Conservation (phyloP, 2,113 vertebrate genomes). For the Cololabis saira region DNA sequence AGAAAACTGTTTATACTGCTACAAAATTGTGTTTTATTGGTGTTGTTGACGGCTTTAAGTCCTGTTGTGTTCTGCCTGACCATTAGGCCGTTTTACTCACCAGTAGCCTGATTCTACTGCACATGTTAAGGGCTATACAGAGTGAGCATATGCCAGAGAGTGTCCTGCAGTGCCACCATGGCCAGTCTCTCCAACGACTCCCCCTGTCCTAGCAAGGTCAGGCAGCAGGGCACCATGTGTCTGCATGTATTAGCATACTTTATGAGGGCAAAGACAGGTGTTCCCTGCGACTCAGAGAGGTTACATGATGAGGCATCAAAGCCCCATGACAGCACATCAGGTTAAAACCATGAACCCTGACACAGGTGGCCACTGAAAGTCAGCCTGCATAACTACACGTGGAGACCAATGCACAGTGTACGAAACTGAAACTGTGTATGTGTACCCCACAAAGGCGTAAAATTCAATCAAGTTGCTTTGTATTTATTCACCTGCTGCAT, state of each 20-base stretch:
- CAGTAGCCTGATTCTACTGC: conserved; percentile 29
- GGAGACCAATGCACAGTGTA: conserved; percentile 10
- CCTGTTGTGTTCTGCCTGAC: not conserved
- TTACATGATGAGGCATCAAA: conserved; percentile 63
- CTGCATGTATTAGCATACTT: conserved; percentile 79
- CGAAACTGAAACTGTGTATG: conserved; percentile 3
- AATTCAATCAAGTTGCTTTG: not conserved
- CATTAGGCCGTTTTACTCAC: conserved; percentile 14
- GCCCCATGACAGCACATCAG: conserved; percentile 63
- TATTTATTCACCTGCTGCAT: not conserved
- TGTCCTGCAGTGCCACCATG: conserved; percentile 55
- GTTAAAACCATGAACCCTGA: conserved; percentile 49
- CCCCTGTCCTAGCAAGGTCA: conserved; percentile 78
- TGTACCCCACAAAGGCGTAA: not conserved
- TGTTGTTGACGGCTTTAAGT: conserved; percentile 7
- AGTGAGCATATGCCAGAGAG: conserved; percentile 64
- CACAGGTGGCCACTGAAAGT: conserved; percentile 51
- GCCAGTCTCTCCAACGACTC: conserved; percentile 59
- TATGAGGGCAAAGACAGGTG: conserved; percentile 75
- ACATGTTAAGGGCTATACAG: conserved; percentile 44
- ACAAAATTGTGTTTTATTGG: too few relatives aligned
- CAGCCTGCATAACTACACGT: conserved; percentile 15
- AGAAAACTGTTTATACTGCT: not conserved
- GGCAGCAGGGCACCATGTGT: conserved; percentile 74
- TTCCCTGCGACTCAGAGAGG: conserved; percentile 70